phyloP scores from a whole-genome alignment of 2,113 vertebrate genomes.

The Gambusia holbrooki region DNA sequence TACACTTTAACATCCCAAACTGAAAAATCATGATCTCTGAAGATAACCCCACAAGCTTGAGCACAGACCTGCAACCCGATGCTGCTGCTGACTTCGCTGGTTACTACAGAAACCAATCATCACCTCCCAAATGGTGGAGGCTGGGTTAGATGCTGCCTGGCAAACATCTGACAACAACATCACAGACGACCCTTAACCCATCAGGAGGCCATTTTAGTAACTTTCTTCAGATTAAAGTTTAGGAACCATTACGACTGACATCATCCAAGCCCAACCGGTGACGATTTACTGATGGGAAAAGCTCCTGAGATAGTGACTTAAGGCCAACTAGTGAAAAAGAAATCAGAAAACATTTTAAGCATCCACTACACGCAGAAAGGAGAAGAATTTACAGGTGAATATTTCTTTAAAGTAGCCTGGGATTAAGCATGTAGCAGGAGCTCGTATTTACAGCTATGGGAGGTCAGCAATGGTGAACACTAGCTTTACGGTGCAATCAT shows the following conservation, averaged over 20 bases:
- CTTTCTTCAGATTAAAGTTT: not conserved
- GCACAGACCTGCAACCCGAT: not conserved
- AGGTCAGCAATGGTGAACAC: constrained; percentile 24
- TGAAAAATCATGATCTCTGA: not conserved
- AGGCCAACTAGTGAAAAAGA: constrained; percentile 76
- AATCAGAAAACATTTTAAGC: constrained; percentile 26
- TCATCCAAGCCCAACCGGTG: constrained; percentile 15
- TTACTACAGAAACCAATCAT: constrained; percentile 18
- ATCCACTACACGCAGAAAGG: constrained; percentile 34
- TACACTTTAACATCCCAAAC: not conserved
- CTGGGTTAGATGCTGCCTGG: not conserved
- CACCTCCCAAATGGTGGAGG: not conserved
- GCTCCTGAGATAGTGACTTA: constrained; percentile 78
- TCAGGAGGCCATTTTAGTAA: not conserved
- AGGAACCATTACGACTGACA: constrained; percentile 5
- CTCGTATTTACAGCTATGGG: constrained; percentile 26
- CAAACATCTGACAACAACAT: not conserved
- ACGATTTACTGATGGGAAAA: constrained; percentile 52
- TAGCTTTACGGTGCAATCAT: constrained; percentile 50
- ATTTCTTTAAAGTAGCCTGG: constrained; percentile 7
- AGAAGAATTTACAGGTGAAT: constrained; percentile 28
- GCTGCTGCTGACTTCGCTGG: not conserved
- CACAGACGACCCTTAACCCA: too few species aligned
- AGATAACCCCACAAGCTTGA: not conserved
- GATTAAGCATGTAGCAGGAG: constrained; percentile 28